Percentiles rank a stretch among this genome's conserved stretches.
These are phyloP conservation scores for Trichogramma evanescens DNA, from an alignment of 2,888 invertebrate genomes.

Conservation along the genomic window DNA sequence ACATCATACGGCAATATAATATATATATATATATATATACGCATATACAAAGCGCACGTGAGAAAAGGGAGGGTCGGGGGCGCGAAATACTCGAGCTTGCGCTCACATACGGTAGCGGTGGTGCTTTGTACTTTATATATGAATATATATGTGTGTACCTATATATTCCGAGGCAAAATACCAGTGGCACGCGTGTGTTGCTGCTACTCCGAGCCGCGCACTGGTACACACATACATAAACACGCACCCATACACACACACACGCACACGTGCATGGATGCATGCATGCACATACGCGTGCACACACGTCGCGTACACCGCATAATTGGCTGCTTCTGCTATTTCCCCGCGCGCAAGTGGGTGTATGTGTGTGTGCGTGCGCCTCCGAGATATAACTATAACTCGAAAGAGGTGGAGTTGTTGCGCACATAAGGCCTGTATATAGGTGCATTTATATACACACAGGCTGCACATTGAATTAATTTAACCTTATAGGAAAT, in stretches of 20 bases:
- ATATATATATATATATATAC: no score
- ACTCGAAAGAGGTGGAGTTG: slow-evolving; percentile 8
- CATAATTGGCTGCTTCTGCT: slow-evolving; percentile 3
- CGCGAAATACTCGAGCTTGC: no score
- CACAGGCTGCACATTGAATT: slow-evolving; percentile 6
- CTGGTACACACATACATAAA: background rate
- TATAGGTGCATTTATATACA: no score
- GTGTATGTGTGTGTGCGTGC: background rate
- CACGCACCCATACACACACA: background rate
- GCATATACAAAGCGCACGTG: no score
- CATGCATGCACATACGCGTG: no score
- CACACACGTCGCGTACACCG: background rate
- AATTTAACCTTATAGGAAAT: slow-evolving; percentile 13
- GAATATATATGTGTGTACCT: background rate
- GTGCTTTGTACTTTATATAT: background rate
- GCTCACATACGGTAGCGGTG: background rate
- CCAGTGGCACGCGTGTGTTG: no score
- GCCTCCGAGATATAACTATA: background rate
- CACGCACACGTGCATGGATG: background rate
- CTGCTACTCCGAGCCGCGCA: background rate
- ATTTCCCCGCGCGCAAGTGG: background rate
- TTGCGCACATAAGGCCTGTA: no score
- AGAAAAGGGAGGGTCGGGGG: no score
- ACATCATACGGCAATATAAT: no score
- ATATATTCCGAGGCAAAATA: no score